Conservation (phyloP, 2,113 vertebrate genomes). For the Notiomystis cincta region DNA sequence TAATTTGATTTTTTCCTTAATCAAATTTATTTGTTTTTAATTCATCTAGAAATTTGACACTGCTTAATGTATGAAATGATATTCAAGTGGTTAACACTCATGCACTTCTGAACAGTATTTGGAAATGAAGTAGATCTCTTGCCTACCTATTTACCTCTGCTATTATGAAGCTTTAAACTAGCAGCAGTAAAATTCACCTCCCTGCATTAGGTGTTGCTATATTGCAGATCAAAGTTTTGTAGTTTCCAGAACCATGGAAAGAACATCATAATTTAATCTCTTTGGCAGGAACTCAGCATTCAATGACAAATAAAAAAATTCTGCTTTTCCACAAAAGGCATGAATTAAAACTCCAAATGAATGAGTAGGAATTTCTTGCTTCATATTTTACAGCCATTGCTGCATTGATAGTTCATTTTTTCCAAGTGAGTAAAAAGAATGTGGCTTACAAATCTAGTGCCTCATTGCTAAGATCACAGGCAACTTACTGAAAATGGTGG, state of each 20-base stretch:
- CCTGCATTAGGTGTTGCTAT: background rate
- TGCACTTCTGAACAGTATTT: background rate
- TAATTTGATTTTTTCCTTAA: background rate
- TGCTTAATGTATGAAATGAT: background rate
- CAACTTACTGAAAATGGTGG: background rate
- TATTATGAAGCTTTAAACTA: background rate
- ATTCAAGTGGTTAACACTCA: background rate
- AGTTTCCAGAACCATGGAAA: background rate
- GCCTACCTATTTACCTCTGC: background rate
- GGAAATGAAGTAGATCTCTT: background rate
- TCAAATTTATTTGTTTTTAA: background rate
- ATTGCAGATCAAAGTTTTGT: background rate
- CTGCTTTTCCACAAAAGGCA: background rate
- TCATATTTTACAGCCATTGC: background rate
- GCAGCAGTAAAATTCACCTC: constrained; percentile 22
- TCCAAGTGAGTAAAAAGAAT: background rate
- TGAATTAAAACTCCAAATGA: background rate
- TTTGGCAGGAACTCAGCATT: background rate
- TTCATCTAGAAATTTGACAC: background rate
- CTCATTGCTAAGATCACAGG: background rate
- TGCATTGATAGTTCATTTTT: background rate
- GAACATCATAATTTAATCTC: background rate
- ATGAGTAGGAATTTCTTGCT: background rate
- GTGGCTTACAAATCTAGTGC: background rate
- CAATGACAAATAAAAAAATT: background rate